Conservation (phyloP, 2,888 invertebrate species). For the Oscheius onirici region DNA sequence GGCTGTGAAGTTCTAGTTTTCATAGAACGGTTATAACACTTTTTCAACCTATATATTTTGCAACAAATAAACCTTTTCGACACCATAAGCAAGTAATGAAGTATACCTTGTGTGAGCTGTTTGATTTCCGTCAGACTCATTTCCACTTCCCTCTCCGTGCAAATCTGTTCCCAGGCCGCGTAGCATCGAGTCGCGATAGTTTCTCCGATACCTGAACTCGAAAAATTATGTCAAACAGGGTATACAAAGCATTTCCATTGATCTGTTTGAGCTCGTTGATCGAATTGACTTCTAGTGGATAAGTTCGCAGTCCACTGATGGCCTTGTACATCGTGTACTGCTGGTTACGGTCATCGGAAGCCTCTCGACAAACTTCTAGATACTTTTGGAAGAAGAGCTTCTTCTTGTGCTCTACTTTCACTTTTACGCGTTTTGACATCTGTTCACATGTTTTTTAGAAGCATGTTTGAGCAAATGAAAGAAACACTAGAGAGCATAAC, state of each 20-base stretch:
- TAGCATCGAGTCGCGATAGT: conserved; percentile 62
- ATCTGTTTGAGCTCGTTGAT: conserved; percentile 61
- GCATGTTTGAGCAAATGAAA: too few relatives aligned
- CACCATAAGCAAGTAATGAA: conserved; percentile 27
- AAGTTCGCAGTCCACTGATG: conserved; percentile 53
- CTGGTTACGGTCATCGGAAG: conserved; percentile 51
- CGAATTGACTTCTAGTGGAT: conserved; percentile 60
- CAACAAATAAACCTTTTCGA: too few relatives aligned
- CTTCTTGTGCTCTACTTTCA: conserved; percentile 52
- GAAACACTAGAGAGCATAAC: too few relatives aligned
- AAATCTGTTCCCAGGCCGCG: conserved; percentile 54
- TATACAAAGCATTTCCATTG: conserved; percentile 41
- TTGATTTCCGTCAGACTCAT: conserved; percentile 33
- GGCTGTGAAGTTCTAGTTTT: too few relatives aligned
- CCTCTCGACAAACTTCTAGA: conserved; percentile 57
- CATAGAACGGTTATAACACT: too few relatives aligned
- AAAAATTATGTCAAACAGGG: not conserved
- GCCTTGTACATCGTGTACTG: conserved; percentile 59
- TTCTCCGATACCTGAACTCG: conserved; percentile 63
- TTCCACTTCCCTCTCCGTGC: conserved; percentile 18
- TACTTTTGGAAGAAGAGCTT: conserved; percentile 62
- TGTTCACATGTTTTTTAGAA: not conserved
- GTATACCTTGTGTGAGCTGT: not conserved
- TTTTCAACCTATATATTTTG: too few relatives aligned
- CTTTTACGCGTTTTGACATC: conserved; percentile 48